A percentile compares a stretch with the other conserved stretches of the same genome.
phyloP scores from a whole-genome alignment of 1,140 invertebrate species.

The Daktulosphaira vitifoliae region DNA sequence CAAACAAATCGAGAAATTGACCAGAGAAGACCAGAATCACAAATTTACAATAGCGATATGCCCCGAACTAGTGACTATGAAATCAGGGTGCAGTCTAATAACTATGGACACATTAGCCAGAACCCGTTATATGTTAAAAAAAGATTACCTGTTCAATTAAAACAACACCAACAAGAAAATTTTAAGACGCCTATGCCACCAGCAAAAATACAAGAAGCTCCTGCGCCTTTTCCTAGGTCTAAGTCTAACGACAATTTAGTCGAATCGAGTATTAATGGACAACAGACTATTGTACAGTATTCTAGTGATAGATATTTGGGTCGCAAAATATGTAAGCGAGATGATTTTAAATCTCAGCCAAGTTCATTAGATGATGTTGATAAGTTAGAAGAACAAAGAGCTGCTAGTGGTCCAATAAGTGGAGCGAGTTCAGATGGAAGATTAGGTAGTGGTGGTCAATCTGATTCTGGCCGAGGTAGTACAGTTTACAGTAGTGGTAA shows the following conservation, averaged over 20 bases:
- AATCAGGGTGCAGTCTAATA: conserved; percentile 9
- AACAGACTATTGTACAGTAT: conserved; percentile 14
- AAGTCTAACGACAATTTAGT: conserved; percentile 26
- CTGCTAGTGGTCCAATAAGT: conserved; percentile 32
- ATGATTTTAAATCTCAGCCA: conserved; percentile 23
- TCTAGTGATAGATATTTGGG: conserved; percentile 18
- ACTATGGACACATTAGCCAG: conserved; percentile 21
- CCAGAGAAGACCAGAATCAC: conserved; percentile 5
- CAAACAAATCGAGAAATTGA: conserved; percentile 17
- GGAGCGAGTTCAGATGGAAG: conserved; percentile 53
- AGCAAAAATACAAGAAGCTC: not conserved
- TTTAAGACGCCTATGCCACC: conserved; percentile 12
- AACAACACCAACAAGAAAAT: conserved; percentile 12
- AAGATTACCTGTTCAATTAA: conserved; percentile 1
- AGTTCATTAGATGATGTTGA: conserved; percentile 34
- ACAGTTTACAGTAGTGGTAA: conserved; percentile 63
- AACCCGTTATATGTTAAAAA: conserved; percentile 19
- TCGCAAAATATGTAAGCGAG: conserved; percentile 18
- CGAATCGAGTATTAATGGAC: not conserved
- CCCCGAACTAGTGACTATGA: conserved; percentile 12
- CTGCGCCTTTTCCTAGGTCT: conserved; percentile 1
- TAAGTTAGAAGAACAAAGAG: conserved; percentile 30
- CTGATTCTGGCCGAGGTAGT: conserved; percentile 64
- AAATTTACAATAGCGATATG: not conserved
- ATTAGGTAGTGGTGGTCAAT: conserved; percentile 42